Conservation (phyloP, 2,888 invertebrate species). For the Epistrophe eligans region DNA sequence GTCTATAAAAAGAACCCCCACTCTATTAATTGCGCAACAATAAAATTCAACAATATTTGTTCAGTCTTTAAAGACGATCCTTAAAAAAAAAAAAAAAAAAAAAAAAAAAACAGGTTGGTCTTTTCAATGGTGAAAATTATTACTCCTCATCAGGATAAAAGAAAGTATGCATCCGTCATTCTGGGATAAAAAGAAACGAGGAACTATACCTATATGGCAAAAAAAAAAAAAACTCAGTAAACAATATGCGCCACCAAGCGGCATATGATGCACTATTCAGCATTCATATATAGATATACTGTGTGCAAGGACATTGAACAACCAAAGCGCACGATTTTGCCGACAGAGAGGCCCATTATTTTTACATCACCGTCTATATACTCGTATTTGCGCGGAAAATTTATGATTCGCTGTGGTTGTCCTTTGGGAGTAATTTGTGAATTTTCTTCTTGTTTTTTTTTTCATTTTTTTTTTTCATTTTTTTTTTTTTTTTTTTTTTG, state of each 20-base stretch:
- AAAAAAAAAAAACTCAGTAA: slow-evolving; percentile 17
- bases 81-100: slow-evolving; percentile 9
- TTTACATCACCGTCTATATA: slow-evolving; percentile 56
- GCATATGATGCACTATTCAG: slow-evolving; percentile 7
- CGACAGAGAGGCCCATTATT: slow-evolving; percentile 54
- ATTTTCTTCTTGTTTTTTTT: slow-evolving; percentile 54
- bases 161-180: slow-evolving; percentile 69
- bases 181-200: slow-evolving; percentile 17
- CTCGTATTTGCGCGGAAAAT: slow-evolving; percentile 67
- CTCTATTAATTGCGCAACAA: slow-evolving; percentile 1
- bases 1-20: not conserved
- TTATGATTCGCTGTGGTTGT: slow-evolving; percentile 70
- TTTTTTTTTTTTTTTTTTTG: slow-evolving; percentile 30
- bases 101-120: slow-evolving; percentile 44
- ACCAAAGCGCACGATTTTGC: slow-evolving; percentile 2
- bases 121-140: slow-evolving; percentile 70
- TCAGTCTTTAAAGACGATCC: not conserved
- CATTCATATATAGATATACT: not conserved
- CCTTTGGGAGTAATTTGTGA: slow-evolving; percentile 74
- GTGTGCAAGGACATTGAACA: not conserved
- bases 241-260: slow-evolving; percentile 23
- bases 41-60: slow-evolving; percentile 7
- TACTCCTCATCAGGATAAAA: slow-evolving; percentile 66
- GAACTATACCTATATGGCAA: slow-evolving; percentile 3
- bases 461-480: slow-evolving; percentile 39